phyloP scores from a whole-genome alignment of 2,888 invertebrate genomes.

The Bhutanitis thaidina region DNA sequence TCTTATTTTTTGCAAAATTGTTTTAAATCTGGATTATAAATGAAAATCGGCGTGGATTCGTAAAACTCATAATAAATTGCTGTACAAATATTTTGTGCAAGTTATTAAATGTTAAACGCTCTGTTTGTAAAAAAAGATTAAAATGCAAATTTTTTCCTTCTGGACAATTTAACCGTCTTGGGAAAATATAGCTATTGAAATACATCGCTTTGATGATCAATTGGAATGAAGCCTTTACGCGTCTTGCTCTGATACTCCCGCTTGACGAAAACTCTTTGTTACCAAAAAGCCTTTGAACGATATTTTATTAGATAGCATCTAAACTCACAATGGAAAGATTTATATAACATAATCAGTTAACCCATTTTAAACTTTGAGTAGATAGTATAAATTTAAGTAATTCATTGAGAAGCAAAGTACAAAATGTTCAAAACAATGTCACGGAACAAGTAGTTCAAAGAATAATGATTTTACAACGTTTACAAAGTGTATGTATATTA shows the following conservation, averaged over 20 bases:
- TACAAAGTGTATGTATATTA: too few species aligned
- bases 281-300: conserved; percentile 9
- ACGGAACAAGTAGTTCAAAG: neutral
- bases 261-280: conserved; percentile 17
- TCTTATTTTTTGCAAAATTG: too few species aligned
- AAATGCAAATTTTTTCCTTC: too few species aligned
- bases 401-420: conserved; percentile 3
- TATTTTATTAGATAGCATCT: conserved; percentile 13
- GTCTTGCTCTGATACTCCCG: neutral
- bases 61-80: too few species aligned
- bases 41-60: too few species aligned
- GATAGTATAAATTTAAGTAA: conserved; percentile 12
- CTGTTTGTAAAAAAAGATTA: too few species aligned
- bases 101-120: too few species aligned
- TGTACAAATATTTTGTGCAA: too few species aligned
- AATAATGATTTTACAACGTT: too few species aligned
- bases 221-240: conserved; percentile 3
- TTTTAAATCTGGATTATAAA: too few species aligned
- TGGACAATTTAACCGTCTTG: too few species aligned
- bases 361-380: neutral
- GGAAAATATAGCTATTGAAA: too few species aligned
- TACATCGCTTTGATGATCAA: neutral
- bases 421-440: neutral
- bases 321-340: conserved; percentile 7
- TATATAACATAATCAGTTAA: conserved; percentile 3